These are phyloP conservation scores for Pegoplata infirma DNA, from an alignment of 2,888 invertebrate genomes.

Conservation along the genomic window DNA sequence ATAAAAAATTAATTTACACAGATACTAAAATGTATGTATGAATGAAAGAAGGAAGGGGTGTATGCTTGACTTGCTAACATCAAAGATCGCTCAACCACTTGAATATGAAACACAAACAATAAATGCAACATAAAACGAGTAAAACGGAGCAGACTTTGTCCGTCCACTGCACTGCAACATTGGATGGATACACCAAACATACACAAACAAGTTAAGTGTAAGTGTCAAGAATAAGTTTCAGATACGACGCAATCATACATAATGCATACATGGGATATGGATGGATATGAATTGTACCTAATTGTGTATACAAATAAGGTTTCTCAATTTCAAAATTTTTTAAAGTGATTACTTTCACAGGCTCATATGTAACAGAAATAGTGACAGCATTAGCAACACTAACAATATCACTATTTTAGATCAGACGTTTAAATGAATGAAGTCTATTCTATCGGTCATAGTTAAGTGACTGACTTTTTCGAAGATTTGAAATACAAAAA, in stretches of 20 bases:
- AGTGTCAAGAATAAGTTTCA: constrained; percentile 60
- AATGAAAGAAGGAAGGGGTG: constrained; percentile 66
- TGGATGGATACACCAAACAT: too few species aligned
- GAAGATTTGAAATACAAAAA: too few species aligned
- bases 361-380: constrained; percentile 20
- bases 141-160: not conserved
- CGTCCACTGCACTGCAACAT: not conserved
- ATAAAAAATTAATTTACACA: constrained; percentile 10
- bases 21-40: not conserved
- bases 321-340: constrained; percentile 35
- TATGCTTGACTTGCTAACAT: constrained; percentile 65
- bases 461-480: too few species aligned
- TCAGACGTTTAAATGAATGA: constrained; percentile 13
- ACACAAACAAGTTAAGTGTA: constrained; percentile 53
- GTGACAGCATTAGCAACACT: constrained; percentile 14
- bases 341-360: constrained; percentile 59
- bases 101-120: constrained; percentile 63
- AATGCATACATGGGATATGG: constrained; percentile 32
- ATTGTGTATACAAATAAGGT: constrained; percentile 55
- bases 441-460: too few species aligned
- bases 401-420: not conserved
- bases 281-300: constrained; percentile 44
- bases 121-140: constrained; percentile 24
- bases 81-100: constrained; percentile 66
- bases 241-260: constrained; percentile 22